These are phyloP conservation scores for Protodeltote pygarga DNA, from an alignment of 2,888 invertebrate species.

Conservation along the genomic window DNA sequence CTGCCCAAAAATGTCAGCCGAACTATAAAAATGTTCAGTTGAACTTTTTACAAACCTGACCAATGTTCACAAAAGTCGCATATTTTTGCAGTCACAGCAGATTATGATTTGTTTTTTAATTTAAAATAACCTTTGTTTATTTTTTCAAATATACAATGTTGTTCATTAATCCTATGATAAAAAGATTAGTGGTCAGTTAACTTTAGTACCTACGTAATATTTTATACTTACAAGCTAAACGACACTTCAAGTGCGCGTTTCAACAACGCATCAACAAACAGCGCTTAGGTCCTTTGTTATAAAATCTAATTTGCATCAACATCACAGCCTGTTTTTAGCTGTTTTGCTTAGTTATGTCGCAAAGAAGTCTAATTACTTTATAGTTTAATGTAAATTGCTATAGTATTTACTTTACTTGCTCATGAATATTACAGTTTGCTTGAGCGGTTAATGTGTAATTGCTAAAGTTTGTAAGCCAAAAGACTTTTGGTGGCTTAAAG, in stretches of 20 bases:
- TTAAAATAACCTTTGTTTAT: no score
- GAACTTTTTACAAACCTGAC: constrained; percentile 5
- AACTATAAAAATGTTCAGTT: constrained; percentile 18
- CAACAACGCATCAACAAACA: constrained; percentile 32
- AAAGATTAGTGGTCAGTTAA: no score
- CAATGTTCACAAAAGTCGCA: constrained; percentile 3
- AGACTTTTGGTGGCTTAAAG: constrained; percentile 47
- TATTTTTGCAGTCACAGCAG: no score
- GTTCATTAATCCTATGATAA: no score
- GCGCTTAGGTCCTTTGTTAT: constrained; percentile 29
- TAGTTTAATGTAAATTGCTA: constrained; percentile 41
- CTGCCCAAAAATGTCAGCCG: constrained; percentile 19
- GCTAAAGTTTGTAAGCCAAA: constrained; percentile 51
- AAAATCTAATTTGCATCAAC: constrained; percentile 42
- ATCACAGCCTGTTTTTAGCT: constrained; percentile 30
- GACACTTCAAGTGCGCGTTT: constrained; percentile 12
- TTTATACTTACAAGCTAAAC: constrained; percentile 10
- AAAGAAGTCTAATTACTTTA: constrained; percentile 47
- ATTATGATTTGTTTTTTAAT: no score
- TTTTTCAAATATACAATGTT: no score
- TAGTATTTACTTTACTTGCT: constrained; percentile 35
- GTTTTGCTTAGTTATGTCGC: constrained; percentile 25
- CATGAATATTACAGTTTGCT: constrained; percentile 42
- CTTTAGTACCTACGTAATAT: no score
- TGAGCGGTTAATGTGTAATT: constrained; percentile 51